phyloP scores from a whole-genome alignment of 2,797 vertebrate species.

The Ateles fusciceps region DNA sequence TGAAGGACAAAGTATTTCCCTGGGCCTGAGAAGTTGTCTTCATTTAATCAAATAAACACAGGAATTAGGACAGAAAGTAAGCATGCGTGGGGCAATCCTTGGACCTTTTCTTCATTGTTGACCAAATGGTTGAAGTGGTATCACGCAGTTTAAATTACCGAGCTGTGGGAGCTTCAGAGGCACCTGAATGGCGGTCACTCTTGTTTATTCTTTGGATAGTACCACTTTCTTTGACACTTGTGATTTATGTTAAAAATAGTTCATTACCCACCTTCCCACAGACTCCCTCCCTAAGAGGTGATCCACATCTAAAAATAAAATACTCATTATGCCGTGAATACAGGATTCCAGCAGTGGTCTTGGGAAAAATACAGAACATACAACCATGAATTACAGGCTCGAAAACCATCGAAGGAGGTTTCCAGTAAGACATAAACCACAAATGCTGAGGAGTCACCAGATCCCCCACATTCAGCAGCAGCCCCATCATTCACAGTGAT shows the following conservation, averaged over 20 bases:
- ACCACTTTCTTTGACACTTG: constrained; percentile 40
- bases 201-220: constrained; percentile 24
- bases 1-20: not conserved
- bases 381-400: constrained; percentile 50
- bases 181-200: not conserved
- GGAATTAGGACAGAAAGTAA: constrained; percentile 15
- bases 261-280: constrained; percentile 18
- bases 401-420: constrained; percentile 11
- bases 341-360: constrained; percentile 42
- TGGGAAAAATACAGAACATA: constrained; percentile 55
- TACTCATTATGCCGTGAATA: constrained; percentile 46
- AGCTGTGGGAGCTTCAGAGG: not conserved
- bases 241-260: constrained; percentile 58
- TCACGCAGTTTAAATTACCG: not conserved
- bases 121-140: not conserved
- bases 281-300: not conserved
- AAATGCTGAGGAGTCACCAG: constrained; percentile 8
- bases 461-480: constrained; percentile 32
- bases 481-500: constrained; percentile 21
- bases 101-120: not conserved
- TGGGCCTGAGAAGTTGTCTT: not conserved
- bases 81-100: not conserved
- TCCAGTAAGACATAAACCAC: constrained; percentile 57
- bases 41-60: not conserved
- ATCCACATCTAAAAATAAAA: constrained; percentile 68